Conservation (phyloP, 1,140 invertebrate species). For the Acromyrmex heyeri region DNA sequence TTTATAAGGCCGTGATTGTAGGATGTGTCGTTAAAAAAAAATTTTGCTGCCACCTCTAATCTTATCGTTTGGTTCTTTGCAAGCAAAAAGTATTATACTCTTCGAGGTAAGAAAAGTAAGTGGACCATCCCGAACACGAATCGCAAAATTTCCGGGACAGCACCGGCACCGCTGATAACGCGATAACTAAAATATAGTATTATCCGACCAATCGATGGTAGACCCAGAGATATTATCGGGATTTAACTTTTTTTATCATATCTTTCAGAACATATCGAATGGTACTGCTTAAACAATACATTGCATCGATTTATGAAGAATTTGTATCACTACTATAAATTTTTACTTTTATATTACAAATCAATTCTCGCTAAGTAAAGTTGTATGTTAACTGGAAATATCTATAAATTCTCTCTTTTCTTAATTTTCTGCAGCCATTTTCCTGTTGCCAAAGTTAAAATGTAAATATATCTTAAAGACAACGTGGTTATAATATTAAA, state of each 20-base stretch:
- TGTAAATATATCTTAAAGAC: too few relatives aligned
- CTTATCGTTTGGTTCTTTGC: slow-evolving; percentile 54
- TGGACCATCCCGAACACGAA: slow-evolving; percentile 22
- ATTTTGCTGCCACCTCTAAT: slow-evolving; percentile 49
- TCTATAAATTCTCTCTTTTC: neutral
- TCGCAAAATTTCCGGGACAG: slow-evolving; percentile 43
- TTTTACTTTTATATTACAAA: neutral
- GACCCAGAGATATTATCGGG: slow-evolving; percentile 19
- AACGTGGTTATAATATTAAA: too few relatives aligned
- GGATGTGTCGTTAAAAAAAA: slow-evolving; percentile 50
- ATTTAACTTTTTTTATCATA: slow-evolving; percentile 56
- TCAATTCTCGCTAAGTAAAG: neutral
- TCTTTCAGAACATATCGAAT: slow-evolving; percentile 1
- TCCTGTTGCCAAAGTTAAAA: neutral
- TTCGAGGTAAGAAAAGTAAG: slow-evolving; percentile 29
- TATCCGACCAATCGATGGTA: slow-evolving; percentile 59
- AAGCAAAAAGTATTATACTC: slow-evolving; percentile 27
- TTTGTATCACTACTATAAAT: neutral
- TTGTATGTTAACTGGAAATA: neutral
- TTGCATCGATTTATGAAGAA: neutral
- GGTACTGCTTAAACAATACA: slow-evolving; percentile 9
- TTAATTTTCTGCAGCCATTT: neutral
- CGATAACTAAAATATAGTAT: slow-evolving; percentile 43
- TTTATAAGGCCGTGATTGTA: slow-evolving; percentile 63
- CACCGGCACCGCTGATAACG: slow-evolving; percentile 60